These are phyloP conservation scores for Ceyx cyanopectus DNA, from an alignment of 2,113 vertebrate species.

Conservation along the genomic window DNA sequence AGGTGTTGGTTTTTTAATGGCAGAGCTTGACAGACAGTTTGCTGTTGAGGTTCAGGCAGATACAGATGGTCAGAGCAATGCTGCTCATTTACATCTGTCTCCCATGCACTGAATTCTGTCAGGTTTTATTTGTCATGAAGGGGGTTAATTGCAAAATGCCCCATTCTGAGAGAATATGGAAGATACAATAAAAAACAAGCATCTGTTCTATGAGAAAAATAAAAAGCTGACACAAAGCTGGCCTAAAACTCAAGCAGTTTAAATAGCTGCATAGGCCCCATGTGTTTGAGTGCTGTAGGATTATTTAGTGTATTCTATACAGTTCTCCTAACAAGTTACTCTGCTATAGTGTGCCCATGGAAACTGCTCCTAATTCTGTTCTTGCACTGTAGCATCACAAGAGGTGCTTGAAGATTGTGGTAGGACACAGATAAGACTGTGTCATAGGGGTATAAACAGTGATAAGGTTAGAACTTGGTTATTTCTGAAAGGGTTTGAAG, in stretches of 20 bases:
- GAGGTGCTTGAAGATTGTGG: neutral
- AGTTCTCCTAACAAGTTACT: neutral
- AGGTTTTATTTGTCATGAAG: constrained; percentile 13
- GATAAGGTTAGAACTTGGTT: neutral
- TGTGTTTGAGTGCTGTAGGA: neutral
- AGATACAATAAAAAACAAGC: constrained; percentile 11
- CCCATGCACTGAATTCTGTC: constrained; percentile 4
- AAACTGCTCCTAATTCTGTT: neutral
- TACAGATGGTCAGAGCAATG: neutral
- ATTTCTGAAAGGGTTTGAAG: neutral
- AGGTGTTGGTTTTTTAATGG: neutral
- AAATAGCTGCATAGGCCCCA: neutral
- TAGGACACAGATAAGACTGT: neutral
- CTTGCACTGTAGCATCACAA: neutral
- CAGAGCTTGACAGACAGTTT: neutral
- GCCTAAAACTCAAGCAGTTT: neutral
- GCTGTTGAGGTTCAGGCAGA: constrained; percentile 15
- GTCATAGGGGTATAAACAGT: neutral
- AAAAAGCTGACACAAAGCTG: constrained; percentile 36
- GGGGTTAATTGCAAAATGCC: constrained; percentile 37
- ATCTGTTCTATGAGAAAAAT: constrained; percentile 8
- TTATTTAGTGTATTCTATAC: neutral
- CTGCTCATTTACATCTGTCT: constrained; percentile 35
- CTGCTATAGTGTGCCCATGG: neutral
- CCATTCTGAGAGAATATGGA: constrained; percentile 7